A percentile compares a stretch with the other conserved stretches of the same genome.
Evolutionary conservation across 2,113 vertebrate genomes (phyloP).

Genomic region (Tachuris rubrigastra): DNA sequence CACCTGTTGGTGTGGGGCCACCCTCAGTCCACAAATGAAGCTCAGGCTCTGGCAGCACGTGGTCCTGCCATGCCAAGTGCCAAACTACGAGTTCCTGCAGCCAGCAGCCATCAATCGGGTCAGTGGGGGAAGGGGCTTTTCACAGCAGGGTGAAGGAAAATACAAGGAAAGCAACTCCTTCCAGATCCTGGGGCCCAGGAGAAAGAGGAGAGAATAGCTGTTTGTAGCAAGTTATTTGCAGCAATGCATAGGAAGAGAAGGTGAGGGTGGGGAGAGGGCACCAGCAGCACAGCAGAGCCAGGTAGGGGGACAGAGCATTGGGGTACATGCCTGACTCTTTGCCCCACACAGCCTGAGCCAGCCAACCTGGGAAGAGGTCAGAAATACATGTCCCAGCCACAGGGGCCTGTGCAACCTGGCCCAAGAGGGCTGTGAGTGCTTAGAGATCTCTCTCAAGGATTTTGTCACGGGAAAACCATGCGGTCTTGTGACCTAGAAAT

Average conservation of each 20-base stretch:
- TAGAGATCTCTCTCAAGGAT: not conserved
- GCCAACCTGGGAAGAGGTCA: not conserved
- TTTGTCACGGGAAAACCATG: not conserved
- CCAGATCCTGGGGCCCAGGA: not conserved
- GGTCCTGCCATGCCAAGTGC: not conserved
- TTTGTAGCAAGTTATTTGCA: not conserved
- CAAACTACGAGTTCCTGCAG: not conserved
- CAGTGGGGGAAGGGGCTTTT: not conserved
- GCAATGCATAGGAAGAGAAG: not conserved
- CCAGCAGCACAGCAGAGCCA: not conserved
- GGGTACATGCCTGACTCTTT: not conserved
- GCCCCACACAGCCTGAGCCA: not conserved
- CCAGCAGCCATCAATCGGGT: not conserved
- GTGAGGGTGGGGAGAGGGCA: not conserved
- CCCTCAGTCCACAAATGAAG: not conserved
- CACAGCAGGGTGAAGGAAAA: not conserved
- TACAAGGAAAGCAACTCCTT: not conserved
- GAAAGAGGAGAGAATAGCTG: not conserved
- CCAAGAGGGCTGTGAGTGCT: not conserved
- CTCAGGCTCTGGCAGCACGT: not conserved
- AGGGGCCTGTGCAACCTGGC: not conserved
- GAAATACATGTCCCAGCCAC: not conserved
- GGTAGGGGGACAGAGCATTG: not conserved
- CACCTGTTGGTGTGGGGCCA: not conserved
- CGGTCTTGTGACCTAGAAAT: not conserved